phyloP scores from a whole-genome alignment of 2,797 vertebrate genomes.

The Melanogrammus aeglefinus region DNA sequence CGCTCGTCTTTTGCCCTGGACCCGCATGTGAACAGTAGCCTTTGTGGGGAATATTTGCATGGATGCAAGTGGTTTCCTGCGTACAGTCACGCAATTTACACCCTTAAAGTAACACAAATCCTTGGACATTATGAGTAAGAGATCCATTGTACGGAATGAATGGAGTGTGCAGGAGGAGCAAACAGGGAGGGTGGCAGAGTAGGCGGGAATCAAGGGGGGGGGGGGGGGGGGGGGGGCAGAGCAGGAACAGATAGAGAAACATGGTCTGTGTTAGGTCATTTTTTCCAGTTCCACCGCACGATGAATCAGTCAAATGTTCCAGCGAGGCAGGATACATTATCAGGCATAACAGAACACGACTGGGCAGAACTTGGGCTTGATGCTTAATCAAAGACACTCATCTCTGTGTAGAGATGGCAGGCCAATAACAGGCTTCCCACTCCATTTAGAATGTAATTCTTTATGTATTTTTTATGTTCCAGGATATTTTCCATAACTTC shows the following conservation, averaged over 20 bases:
- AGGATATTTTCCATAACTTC: too few relatives aligned
- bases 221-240: not conserved
- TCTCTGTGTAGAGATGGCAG: slow-evolving; percentile 48
- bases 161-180: slow-evolving; percentile 14
- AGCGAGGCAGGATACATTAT: slow-evolving; percentile 57
- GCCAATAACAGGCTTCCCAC: slow-evolving; percentile 15
- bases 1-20: slow-evolving; percentile 42
- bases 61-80: slow-evolving; percentile 59
- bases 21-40: slow-evolving; percentile 52
- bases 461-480: too few relatives aligned
- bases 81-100: slow-evolving; percentile 44
- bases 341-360: slow-evolving; percentile 60
- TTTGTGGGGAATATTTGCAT: slow-evolving; percentile 53
- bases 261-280: slow-evolving; percentile 70
- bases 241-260: slow-evolving; percentile 61
- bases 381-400: slow-evolving; percentile 55
- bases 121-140: slow-evolving; percentile 2
- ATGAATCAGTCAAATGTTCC: slow-evolving; percentile 69
- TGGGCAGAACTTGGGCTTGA: slow-evolving; percentile 54
- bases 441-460: too few relatives aligned
- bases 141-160: slow-evolving; percentile 8
- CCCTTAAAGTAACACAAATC: slow-evolving; percentile 45
- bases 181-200: not conserved
- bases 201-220: not conserved
- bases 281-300: slow-evolving; percentile 68